Evolutionary conservation across 2,113 vertebrate species (phyloP).

Genomic region (Indri indri): DNA sequence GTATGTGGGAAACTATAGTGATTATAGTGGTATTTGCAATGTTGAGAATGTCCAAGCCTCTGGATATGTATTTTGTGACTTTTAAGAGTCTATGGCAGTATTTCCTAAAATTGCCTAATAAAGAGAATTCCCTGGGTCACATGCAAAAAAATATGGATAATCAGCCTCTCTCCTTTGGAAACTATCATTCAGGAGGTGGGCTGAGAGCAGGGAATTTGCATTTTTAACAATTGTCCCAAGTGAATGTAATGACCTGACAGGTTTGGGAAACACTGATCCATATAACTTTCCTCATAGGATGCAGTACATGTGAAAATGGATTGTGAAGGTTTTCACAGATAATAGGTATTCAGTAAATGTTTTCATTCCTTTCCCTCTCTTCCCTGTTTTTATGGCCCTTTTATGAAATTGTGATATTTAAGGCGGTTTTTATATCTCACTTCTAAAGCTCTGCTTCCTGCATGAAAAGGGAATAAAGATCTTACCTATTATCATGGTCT

Average conservation of each 20-base stretch:
- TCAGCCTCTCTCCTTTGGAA: neutral
- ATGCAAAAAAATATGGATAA: neutral
- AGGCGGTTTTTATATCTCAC: neutral
- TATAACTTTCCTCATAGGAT: neutral
- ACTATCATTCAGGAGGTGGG: neutral
- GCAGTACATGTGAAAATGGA: neutral
- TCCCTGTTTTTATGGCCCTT: neutral
- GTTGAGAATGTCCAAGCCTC: neutral
- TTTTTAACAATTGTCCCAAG: neutral
- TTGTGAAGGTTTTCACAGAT: neutral
- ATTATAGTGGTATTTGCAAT: neutral
- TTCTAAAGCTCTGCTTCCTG: neutral
- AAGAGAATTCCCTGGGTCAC: neutral
- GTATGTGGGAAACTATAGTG: neutral
- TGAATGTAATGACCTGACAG: neutral
- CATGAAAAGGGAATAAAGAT: neutral
- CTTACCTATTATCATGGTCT: neutral
- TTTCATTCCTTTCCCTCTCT: neutral
- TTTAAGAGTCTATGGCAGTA: neutral
- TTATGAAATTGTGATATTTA: neutral
- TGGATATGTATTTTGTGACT: neutral
- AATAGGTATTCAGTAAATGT: neutral
- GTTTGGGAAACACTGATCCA: neutral
- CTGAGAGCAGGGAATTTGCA: neutral
- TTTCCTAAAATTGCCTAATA: constrained; percentile 23